Evolutionary conservation across 2,888 invertebrate species (phyloP), one percentile per base, ranked within the genome.

Genomic region (Mactromeris polynyma): DNA sequence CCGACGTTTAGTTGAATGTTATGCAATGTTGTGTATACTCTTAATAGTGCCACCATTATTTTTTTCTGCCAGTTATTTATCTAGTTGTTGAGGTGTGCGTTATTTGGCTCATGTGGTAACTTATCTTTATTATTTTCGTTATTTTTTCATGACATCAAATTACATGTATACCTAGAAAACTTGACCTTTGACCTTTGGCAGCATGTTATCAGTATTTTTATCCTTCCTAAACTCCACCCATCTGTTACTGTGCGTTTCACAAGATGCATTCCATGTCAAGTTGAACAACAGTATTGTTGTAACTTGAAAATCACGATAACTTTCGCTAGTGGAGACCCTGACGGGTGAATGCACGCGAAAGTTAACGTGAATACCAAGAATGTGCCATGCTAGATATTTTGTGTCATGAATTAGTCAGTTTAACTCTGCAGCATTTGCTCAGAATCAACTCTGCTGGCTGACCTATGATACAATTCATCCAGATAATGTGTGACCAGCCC

Each of bases 101-200:
- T 78, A 51, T 83, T 84, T 84, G 84, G 84, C 84, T 84, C 84
- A 84, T 84, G 84, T 84, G 84, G 84, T 84, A 73, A 78, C 51
- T 83, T 83, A 83, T 78, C 11, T 54, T 84, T 77, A n/a, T 84
- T 78, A 54, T 77, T 84, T 79, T 78, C 31, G 73, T 73, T 73
- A 33, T 36, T 42, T 83, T 83, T 83, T 83, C 54, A 69, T 73
- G 46, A 83, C 42, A 83, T n/a, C 83, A 31, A 73, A 31, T 73
- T 83, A 69, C 82, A 14, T 83, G 83, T 83, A 73, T 73, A 83
- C 64, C 38, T 82, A 82, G 82, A 73, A 73, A 73, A 84, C 89
- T 90, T 90, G 89, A 90, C 87, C 89, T 87, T 86, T 87, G 87
- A 84, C 58, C 73, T 73, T 36, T 36, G 73, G 36, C 84, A 83